Percentiles rank a stretch among this genome's conserved stretches.
Conservation (phyloP, 2,888 invertebrate species). For the Acleris sparsana region DNA sequence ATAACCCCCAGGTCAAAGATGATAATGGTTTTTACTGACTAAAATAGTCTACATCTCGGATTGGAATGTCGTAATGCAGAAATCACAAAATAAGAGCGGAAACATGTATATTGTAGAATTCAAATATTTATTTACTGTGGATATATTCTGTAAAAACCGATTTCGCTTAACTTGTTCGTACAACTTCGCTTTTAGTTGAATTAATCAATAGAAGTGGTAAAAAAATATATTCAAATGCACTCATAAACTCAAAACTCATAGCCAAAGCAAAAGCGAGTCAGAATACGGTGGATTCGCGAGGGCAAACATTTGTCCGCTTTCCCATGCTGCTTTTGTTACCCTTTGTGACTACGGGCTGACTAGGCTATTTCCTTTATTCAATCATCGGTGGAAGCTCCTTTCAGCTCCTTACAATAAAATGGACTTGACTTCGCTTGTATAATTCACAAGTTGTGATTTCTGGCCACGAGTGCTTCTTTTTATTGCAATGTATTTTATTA, state of each 20-base stretch:
- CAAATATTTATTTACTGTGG: no score
- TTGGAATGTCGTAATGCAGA: no score
- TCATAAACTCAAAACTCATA: slow-evolving; percentile 35
- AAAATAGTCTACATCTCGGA: no score
- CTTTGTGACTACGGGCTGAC: slow-evolving; percentile 46
- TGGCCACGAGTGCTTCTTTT: not conserved
- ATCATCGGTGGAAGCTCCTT: slow-evolving; percentile 45
- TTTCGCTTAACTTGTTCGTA: no score
- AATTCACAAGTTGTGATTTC: slow-evolving; percentile 21
- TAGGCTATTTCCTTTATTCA: slow-evolving; percentile 57
- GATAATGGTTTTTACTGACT: no score
- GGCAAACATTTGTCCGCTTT: slow-evolving; percentile 54
- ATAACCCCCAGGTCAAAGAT: no score
- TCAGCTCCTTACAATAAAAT: slow-evolving; percentile 32
- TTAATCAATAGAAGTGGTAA: no score
- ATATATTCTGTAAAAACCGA: no score
- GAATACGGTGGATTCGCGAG: slow-evolving; percentile 47
- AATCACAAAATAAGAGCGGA: no score
- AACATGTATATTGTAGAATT: no score
- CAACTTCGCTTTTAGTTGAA: no score
- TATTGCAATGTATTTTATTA: not conserved
- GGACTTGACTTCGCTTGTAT: slow-evolving; percentile 25
- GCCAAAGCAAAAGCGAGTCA: slow-evolving; percentile 53
- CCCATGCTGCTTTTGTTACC: slow-evolving; percentile 46
- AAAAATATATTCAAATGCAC: not conserved